Conservation (phyloP, 2,888 invertebrate genomes). For the Plebejus argus region DNA sequence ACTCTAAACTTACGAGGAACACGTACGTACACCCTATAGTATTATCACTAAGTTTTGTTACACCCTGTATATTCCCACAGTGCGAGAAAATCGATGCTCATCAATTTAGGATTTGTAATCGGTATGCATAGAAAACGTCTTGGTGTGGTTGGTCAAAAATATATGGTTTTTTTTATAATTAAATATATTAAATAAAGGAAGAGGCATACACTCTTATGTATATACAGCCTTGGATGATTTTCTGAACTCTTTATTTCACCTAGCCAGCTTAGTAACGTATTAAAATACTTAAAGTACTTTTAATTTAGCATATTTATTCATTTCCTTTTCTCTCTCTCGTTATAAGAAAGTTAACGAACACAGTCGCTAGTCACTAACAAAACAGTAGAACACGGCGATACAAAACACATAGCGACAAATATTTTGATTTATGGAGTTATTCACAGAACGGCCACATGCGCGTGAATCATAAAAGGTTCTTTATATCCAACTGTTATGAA, state of each 20-base stretch:
- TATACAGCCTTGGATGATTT: too few species aligned
- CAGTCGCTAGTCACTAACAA: neutral
- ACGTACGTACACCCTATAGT: too few species aligned
- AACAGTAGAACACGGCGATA: neutral
- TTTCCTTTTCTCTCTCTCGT: too few species aligned
- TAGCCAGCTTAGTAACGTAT: too few species aligned
- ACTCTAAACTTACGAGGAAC: too few species aligned
- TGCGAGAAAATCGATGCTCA: neutral
- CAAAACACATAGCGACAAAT: conserved; percentile 13
- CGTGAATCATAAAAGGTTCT: conserved; percentile 28
- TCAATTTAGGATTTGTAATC: neutral
- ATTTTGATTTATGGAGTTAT: conserved; percentile 31
- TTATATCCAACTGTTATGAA: conserved; percentile 25
- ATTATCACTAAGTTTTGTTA: too few species aligned
- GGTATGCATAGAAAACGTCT: neutral
- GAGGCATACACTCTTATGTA: too few species aligned
- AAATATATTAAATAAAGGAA: too few species aligned
- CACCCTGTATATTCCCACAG: neutral
- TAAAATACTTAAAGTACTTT: too few species aligned
- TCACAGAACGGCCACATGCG: conserved; percentile 4
- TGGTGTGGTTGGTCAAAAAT: neutral
- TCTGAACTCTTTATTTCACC: too few species aligned
- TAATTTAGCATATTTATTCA: too few species aligned
- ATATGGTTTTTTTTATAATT: too few species aligned
- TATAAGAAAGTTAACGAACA: neutral